Evolutionary conservation across 2,888 invertebrate species (phyloP).

Genomic region (Thymelicus lineola): DNA sequence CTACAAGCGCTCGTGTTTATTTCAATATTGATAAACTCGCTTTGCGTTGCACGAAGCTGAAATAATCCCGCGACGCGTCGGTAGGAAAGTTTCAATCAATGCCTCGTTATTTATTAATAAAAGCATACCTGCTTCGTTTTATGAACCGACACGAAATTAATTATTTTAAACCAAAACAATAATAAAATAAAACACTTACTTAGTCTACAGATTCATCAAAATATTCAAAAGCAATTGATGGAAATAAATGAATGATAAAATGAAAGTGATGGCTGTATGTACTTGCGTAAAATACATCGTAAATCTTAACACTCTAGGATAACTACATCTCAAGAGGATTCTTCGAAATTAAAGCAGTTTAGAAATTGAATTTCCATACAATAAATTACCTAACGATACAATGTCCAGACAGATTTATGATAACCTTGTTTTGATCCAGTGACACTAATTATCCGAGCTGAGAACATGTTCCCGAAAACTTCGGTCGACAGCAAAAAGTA

Average conservation of each 20-base stretch:
- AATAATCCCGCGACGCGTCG: conserved; percentile 44
- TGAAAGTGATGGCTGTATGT: no score
- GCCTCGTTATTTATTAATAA: conserved; percentile 35
- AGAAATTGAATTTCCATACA: no score
- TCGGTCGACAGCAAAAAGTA: conserved; percentile 42
- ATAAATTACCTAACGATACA: conserved; percentile 2
- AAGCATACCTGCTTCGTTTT: background rate
- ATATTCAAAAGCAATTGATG: background rate
- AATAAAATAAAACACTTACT: background rate
- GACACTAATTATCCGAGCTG: conserved; percentile 14
- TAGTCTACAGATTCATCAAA: background rate
- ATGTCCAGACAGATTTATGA: background rate
- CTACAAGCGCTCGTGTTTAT: conserved; percentile 7
- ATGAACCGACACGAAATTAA: background rate
- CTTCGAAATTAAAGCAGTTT: no score
- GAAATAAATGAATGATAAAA: no score
- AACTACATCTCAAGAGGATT: no score
- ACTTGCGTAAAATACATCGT: no score
- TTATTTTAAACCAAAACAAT: background rate
- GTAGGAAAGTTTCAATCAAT: conserved; percentile 51
- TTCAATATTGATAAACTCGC: conserved; percentile 18
- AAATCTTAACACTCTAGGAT: no score
- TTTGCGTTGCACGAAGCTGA: conserved; percentile 40
- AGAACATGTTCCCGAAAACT: conserved; percentile 45
- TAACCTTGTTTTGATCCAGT: conserved; percentile 15